These are phyloP conservation scores for Megalops atlanticus DNA, from an alignment of 2,113 vertebrate genomes.

Conservation along the genomic window DNA sequence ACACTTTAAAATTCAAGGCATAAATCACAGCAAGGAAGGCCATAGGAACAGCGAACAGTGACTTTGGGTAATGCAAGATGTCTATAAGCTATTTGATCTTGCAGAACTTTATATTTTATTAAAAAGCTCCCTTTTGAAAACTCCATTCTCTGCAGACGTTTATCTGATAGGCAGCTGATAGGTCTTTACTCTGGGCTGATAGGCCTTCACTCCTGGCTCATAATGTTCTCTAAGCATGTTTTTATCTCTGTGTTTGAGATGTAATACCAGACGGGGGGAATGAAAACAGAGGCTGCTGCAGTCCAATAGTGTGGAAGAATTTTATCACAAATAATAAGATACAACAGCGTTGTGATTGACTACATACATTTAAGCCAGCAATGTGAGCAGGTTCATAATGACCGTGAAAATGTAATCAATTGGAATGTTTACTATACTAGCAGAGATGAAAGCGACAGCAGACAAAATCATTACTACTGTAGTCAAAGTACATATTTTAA, in stretches of 20 bases:
- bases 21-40: not conserved
- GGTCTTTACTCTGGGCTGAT: not conserved
- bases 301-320: constrained; percentile 12
- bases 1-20: not conserved
- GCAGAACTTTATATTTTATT: not conserved
- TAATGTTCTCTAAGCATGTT: constrained; percentile 3
- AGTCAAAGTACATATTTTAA: too few species aligned
- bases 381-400: constrained; percentile 1
- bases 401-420: constrained; percentile 10
- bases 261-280: not conserved
- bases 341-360: constrained; percentile 19
- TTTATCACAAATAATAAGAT: constrained; percentile 28
- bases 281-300: not conserved
- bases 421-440: not conserved
- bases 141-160: not conserved
- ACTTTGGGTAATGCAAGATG: not conserved
- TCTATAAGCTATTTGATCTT: not conserved
- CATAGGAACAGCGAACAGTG: not conserved
- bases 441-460: too few species aligned
- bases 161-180: constrained; percentile 14
- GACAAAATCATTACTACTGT: too few species aligned
- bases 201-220: not conserved
- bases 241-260: constrained; percentile 1
- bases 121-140: not conserved
- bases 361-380: not conserved